Conservation (phyloP, 2,113 vertebrate genomes). For the Gallinago undulata region DNA sequence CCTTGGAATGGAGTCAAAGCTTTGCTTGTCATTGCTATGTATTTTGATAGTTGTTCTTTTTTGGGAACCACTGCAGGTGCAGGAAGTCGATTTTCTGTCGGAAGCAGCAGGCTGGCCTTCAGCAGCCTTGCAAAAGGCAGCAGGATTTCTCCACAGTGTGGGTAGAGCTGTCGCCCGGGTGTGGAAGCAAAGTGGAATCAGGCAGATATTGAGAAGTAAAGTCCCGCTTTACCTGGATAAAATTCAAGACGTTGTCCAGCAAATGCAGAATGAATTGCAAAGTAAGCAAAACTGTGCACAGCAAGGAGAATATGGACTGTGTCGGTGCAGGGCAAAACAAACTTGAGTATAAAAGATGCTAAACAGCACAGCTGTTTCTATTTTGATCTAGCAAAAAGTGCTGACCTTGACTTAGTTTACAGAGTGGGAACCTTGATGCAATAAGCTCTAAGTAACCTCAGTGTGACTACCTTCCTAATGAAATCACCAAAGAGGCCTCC, state of each 20-base stretch:
- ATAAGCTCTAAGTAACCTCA: not conserved
- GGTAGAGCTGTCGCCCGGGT: not conserved
- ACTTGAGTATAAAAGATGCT: not conserved
- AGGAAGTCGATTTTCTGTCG: slow-evolving; percentile 65
- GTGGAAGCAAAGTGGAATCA: slow-evolving; percentile 71
- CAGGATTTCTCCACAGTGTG: slow-evolving; percentile 50
- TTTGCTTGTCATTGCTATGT: not conserved
- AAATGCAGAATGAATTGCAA: slow-evolving; percentile 80
- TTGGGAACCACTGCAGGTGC: slow-evolving; percentile 62
- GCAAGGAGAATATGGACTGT: not conserved
- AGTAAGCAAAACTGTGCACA: slow-evolving; percentile 70
- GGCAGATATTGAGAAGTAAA: slow-evolving; percentile 43
- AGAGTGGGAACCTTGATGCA: not conserved
- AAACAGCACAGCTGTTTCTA: not conserved
- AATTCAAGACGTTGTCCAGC: slow-evolving; percentile 70
- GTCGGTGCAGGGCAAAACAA: not conserved
- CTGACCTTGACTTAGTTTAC: not conserved
- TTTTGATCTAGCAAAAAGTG: not conserved
- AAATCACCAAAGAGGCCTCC: not conserved
- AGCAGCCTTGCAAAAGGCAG: slow-evolving; percentile 36
- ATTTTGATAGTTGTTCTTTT: not conserved
- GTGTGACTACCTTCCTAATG: not conserved
- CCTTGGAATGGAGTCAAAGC: not conserved
- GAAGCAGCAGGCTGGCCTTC: slow-evolving; percentile 57
- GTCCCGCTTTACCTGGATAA: slow-evolving; percentile 69